Conservation (phyloP, 2,888 invertebrate species). For the Drosophila pullipes region DNA sequence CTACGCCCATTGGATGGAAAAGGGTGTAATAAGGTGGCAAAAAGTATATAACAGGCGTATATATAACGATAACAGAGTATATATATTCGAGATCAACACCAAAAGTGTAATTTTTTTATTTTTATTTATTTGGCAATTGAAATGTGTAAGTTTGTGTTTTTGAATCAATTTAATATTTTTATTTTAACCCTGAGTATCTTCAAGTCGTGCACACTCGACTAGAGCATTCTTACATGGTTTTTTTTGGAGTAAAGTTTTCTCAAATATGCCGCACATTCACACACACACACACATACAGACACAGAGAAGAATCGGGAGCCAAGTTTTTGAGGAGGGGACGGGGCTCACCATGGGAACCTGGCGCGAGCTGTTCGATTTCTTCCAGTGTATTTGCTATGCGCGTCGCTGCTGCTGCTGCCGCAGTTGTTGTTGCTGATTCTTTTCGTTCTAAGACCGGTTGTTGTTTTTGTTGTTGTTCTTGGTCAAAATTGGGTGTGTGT, state of each 20-base stretch:
- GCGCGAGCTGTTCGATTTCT: slow-evolving; percentile 62
- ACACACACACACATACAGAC: slow-evolving; percentile 23
- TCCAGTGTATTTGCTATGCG: slow-evolving; percentile 69
- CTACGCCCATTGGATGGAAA: not conserved
- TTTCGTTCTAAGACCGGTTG: slow-evolving; percentile 68
- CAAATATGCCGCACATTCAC: slow-evolving; percentile 64
- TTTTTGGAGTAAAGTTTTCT: slow-evolving; percentile 50
- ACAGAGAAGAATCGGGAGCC: slow-evolving; percentile 48
- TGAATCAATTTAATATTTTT: slow-evolving; percentile 1
- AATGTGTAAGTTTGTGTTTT: not conserved
- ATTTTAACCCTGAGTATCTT: not conserved
- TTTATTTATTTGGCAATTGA: not conserved
- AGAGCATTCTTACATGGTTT: not conserved
- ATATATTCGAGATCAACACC: not conserved
- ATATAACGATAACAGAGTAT: not conserved
- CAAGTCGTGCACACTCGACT: not conserved
- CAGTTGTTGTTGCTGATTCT: slow-evolving; percentile 62
- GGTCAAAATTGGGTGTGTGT: slow-evolving; percentile 60
- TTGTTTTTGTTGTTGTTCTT: slow-evolving; percentile 56
- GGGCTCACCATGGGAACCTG: slow-evolving; percentile 61
- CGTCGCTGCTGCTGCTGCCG: slow-evolving; percentile 33
- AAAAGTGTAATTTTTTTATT: not conserved
- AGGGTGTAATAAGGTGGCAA: not conserved
- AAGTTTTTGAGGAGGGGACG: slow-evolving; percentile 64
- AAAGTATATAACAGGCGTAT: not conserved